phyloP scores from a whole-genome alignment of 2,888 invertebrate genomes.

The Ametastegia equiseti region DNA sequence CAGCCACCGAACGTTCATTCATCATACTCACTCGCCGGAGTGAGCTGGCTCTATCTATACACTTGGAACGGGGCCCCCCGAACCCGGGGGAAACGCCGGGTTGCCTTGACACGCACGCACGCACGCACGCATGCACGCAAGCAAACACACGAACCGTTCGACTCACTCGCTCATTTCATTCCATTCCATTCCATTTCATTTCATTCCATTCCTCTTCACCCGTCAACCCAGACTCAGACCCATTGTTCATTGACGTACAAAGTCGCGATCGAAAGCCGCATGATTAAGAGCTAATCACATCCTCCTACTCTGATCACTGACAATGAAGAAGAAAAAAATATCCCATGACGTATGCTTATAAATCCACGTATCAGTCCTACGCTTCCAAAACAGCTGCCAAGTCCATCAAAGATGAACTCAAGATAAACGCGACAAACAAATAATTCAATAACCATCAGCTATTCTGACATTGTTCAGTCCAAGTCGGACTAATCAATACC shows the following conservation, averaged over 20 bases:
- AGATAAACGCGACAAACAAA: no score
- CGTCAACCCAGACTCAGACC: not conserved
- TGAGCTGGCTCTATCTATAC: slow-evolving; percentile 55
- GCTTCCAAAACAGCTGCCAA: no score
- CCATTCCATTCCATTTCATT: no score
- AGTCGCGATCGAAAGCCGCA: not conserved
- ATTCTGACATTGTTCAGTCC: no score
- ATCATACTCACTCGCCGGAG: slow-evolving; percentile 74
- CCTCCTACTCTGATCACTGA: not conserved
- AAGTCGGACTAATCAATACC: no score
- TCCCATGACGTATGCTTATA: no score
- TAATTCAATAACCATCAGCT: no score
- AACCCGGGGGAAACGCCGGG: not conserved
- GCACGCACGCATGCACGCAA: slow-evolving; percentile 3
- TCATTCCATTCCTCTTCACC: no score
- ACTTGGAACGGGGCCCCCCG: not conserved
- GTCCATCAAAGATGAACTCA: no score
- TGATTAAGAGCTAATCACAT: not conserved
- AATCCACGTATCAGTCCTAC: no score
- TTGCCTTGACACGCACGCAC: slow-evolving; percentile 40
- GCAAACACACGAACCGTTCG: not conserved
- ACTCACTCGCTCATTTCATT: slow-evolving; percentile 29
- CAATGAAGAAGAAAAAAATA: not conserved
- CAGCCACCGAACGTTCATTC: slow-evolving; percentile 72
- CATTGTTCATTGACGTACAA: slow-evolving; percentile 9